Evolutionary conservation across 2,888 invertebrate species (phyloP).

Genomic region (Hirtodrosophila confusa): DNA sequence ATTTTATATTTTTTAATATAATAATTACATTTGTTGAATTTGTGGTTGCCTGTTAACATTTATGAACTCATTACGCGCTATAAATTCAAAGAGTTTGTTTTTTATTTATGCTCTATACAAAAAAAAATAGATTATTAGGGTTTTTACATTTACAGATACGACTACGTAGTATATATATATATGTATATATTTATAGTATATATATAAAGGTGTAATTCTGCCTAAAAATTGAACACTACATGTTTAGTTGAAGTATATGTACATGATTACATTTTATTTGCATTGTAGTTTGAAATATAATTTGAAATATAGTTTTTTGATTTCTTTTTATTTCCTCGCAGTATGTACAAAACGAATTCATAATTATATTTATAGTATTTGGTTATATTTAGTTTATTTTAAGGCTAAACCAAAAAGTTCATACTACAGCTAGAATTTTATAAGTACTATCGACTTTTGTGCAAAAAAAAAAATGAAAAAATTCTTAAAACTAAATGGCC

Average conservation of each 20-base stretch:
- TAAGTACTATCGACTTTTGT: constrained; percentile 60
- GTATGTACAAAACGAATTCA: constrained; percentile 52
- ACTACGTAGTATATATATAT: constrained; percentile 36
- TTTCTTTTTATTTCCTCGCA: constrained; percentile 21
- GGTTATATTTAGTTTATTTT: constrained; percentile 18
- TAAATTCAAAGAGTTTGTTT: constrained; percentile 73
- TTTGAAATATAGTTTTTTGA: constrained; percentile 4
- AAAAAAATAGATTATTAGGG: constrained; percentile 43
- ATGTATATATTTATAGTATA: constrained; percentile 14
- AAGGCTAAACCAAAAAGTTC: constrained; percentile 44
- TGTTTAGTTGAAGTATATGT: constrained; percentile 31
- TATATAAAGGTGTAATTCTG: constrained; percentile 44
- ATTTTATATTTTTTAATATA: constrained; percentile 41
- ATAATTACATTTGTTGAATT: constrained; percentile 47
- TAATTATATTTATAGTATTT: constrained; percentile 12
- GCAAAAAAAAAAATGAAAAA: constrained; percentile 30
- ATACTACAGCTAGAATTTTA: constrained; percentile 55
- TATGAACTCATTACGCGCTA: constrained; percentile 71
- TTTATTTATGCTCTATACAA: constrained; percentile 55
- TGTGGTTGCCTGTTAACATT: constrained; percentile 56
- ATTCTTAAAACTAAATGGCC: constrained; percentile 39
- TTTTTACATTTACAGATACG: constrained; percentile 45
- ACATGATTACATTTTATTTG: constrained; percentile 35
- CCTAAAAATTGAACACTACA: constrained; percentile 55
- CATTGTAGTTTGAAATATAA: constrained; percentile 39